Base-by-base conservation (phyloP, 2,888 invertebrate species). In the Aproaerema taeniolella region DNA sequence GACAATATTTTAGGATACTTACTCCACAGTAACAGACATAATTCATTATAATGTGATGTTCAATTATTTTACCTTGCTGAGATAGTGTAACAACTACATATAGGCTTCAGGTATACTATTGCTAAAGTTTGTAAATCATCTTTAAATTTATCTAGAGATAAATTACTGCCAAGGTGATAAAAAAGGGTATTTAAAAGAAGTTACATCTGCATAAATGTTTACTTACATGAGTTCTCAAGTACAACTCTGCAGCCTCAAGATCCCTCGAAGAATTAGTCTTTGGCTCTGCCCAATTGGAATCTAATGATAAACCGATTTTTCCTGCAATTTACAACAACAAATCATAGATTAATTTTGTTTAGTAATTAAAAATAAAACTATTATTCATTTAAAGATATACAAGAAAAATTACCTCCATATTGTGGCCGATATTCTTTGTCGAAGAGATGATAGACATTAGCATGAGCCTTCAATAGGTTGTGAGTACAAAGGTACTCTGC, bases 401-500 rank as follows among this genome's bases (percentile, higher is more conserved):
- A 11, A 17, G 2, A 16, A 25, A 33, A 26, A 2, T 69, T 66
- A 79, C 92, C 92, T 53, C 87, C 82, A 49, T 89, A 87, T 8
- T 64, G 54, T 11, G 77, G 61, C 38, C 89, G 86, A 60, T 90
- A 93, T 40, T 89, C 76, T 6, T 83, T 66, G 24, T 91, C 82
- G 52, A 90, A 92, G 57, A 91, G 80, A 53, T 90, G 90, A 49
- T 91, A 91, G n/a, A 87, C 91, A 57, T 87, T 89, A 0, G 92
- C 92, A 58, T 95, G 95, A 0, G 94, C 91, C 59, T 91, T 90
- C 11, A 95, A 68, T 37, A 92, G 73, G 59, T 93, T 92, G 58
- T 94, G 93, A 0, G 89, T 89, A 50, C 92, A 93, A 0, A 90
- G 69, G 61, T 94, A 95, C 45, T 89, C 87, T 0, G 90, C 91